Percentiles rank a stretch among this genome's conserved stretches.
These are phyloP conservation scores for Enteromius argenteus DNA, from an alignment of 2,797 vertebrate genomes.

Conservation along the genomic window DNA sequence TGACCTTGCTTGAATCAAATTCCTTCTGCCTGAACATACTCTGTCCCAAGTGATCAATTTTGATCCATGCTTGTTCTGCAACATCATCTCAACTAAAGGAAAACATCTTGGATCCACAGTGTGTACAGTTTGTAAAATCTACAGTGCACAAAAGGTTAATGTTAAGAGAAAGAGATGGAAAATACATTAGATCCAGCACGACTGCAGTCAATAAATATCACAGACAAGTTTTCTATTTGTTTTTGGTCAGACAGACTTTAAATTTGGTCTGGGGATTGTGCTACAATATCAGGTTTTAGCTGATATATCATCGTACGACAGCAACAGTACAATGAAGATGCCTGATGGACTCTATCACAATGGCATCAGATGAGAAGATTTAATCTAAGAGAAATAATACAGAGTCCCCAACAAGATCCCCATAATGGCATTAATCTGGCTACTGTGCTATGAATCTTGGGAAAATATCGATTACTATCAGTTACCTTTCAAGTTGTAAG, in stretches of 20 bases:
- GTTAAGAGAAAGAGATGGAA: constrained; percentile 13
- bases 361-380: constrained; percentile 73
- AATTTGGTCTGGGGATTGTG: constrained; percentile 34
- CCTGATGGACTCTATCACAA: constrained; percentile 71
- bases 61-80: constrained; percentile 28
- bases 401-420: not conserved
- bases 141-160: constrained; percentile 20
- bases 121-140: constrained; percentile 23
- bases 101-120: constrained; percentile 22
- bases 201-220: constrained; percentile 25
- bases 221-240: constrained; percentile 5
- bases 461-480: not conserved
- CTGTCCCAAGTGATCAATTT: constrained; percentile 31
- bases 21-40: constrained; percentile 11
- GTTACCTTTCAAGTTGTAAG: not conserved
- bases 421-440: constrained; percentile 9
- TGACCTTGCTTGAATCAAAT: constrained; percentile 13
- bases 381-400: constrained; percentile 72
- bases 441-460: not conserved
- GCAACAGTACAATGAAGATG: constrained; percentile 34
- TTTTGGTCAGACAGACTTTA: constrained; percentile 16
- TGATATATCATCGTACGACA: not conserved
- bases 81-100: constrained; percentile 33
- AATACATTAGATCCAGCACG: constrained; percentile 14
- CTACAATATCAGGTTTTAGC: constrained; percentile 35